Evolutionary conservation across 2,888 invertebrate species (phyloP).

Genomic region (Oligia strigilis): DNA sequence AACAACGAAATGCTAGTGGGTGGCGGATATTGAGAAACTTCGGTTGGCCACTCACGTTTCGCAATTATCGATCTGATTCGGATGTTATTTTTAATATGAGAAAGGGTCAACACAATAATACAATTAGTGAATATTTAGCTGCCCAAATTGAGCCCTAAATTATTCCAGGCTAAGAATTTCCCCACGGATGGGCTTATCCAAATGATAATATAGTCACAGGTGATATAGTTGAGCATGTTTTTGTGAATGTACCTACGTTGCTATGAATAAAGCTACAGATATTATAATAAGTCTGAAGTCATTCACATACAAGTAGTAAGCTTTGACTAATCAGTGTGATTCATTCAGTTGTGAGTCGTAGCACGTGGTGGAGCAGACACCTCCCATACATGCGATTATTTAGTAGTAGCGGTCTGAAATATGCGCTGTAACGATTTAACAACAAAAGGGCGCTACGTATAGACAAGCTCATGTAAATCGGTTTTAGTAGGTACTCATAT

Average conservation of each 20-base stretch:
- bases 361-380: constrained; percentile 67
- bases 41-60: constrained; percentile 71
- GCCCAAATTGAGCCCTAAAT: constrained; percentile 3
- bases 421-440: constrained; percentile 26
- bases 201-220: not conserved
- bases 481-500: not conserved
- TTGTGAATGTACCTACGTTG: constrained; percentile 35
- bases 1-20: constrained; percentile 73
- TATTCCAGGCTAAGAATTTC: not conserved
- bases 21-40: constrained; percentile 79
- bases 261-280: constrained; percentile 43
- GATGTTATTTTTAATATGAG: constrained; percentile 57
- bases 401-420: constrained; percentile 24
- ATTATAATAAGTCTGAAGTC: constrained; percentile 31
- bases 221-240: constrained; percentile 10
- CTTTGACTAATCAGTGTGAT: constrained; percentile 70
- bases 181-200: constrained; percentile 6
- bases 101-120: constrained; percentile 15
- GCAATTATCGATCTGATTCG: constrained; percentile 78
- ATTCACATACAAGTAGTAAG: constrained; percentile 44
- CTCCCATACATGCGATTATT: constrained; percentile 50
- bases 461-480: not conserved
- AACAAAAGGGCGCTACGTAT: constrained; percentile 1
- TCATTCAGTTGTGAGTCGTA: constrained; percentile 68
- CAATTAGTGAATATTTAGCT: constrained; percentile 6